phyloP scores from a whole-genome alignment of 2,888 invertebrate genomes.

The Taenaris catops region DNA sequence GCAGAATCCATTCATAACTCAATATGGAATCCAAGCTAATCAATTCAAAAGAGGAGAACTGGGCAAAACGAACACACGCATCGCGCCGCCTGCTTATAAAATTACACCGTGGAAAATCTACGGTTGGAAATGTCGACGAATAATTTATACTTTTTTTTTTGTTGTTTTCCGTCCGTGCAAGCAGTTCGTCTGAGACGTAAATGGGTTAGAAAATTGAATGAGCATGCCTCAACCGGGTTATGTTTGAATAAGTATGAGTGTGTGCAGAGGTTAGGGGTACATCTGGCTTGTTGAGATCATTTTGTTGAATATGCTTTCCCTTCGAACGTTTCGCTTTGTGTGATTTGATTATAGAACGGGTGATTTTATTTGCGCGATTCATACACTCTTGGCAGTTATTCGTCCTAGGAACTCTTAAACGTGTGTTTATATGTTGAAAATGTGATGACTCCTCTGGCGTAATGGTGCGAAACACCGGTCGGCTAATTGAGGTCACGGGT shows the following conservation, averaged over 20 bases:
- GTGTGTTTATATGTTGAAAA: too few relatives aligned
- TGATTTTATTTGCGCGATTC: too few relatives aligned
- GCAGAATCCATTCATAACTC: slow-evolving; percentile 62
- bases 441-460: too few relatives aligned
- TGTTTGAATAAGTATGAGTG: slow-evolving; percentile 63
- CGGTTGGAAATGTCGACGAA: slow-evolving; percentile 50
- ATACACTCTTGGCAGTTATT: too few relatives aligned
- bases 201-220: slow-evolving; percentile 80
- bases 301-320: too few relatives aligned
- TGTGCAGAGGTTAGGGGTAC: slow-evolving; percentile 48
- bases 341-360: too few relatives aligned
- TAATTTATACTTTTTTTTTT: slow-evolving; percentile 48
- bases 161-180: slow-evolving; percentile 38
- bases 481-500: too few relatives aligned
- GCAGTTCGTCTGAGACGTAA: slow-evolving; percentile 72
- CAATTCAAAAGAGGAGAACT: slow-evolving; percentile 72
- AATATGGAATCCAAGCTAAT: slow-evolving; percentile 70
- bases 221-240: slow-evolving; percentile 56
- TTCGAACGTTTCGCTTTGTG: too few relatives aligned
- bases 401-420: too few relatives aligned
- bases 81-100: slow-evolving; percentile 65
- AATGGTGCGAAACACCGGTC: too few relatives aligned
- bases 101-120: slow-evolving; percentile 72
- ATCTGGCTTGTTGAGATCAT: slow-evolving; percentile 30
- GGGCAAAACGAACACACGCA: slow-evolving; percentile 63